A percentile compares a stretch with the other conserved stretches of the same genome.
Evolutionary conservation across 2,797 vertebrate genomes (phyloP).

Genomic region (Alfaro cultratus): DNA sequence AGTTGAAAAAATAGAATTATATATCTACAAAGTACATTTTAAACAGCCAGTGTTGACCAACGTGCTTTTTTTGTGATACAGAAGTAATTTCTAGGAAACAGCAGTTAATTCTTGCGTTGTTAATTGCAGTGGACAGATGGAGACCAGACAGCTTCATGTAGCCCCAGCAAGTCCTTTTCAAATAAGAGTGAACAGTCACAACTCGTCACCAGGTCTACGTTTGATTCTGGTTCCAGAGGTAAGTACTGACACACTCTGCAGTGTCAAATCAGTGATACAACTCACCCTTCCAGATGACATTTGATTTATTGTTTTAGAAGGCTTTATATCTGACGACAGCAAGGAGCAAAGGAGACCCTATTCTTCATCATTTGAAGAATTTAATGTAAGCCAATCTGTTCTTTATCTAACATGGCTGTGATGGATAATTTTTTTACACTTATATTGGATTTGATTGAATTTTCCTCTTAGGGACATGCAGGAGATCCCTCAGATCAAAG

Average conservation of each 20-base stretch:
- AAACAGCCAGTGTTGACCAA: neutral
- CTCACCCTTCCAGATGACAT: neutral
- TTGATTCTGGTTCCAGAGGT: slow-evolving; percentile 76
- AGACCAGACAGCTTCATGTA: slow-evolving; percentile 36
- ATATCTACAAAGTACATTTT: neutral
- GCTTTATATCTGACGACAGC: slow-evolving; percentile 61
- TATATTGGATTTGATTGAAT: neutral
- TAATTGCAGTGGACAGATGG: slow-evolving; percentile 51
- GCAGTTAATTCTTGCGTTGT: slow-evolving; percentile 21
- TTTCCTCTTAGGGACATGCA: slow-evolving; percentile 52
- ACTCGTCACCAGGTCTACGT: slow-evolving; percentile 53
- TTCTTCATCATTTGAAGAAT: slow-evolving; percentile 71
- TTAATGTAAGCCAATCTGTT: slow-evolving; percentile 58
- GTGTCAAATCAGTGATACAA: neutral
- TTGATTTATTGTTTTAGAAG: slow-evolving; percentile 60
- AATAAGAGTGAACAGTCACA: slow-evolving; percentile 67
- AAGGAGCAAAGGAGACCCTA: slow-evolving; percentile 59
- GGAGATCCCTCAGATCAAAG: slow-evolving; percentile 37
- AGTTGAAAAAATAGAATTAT: neutral
- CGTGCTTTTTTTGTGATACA: neutral
- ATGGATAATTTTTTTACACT: neutral
- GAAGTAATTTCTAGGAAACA: neutral
- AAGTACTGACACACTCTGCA: neutral
- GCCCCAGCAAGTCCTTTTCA: slow-evolving; percentile 56
- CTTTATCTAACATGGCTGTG: neutral